Evolutionary conservation across 2,888 invertebrate species (phyloP).

Genomic region (Lithosia quadra): DNA sequence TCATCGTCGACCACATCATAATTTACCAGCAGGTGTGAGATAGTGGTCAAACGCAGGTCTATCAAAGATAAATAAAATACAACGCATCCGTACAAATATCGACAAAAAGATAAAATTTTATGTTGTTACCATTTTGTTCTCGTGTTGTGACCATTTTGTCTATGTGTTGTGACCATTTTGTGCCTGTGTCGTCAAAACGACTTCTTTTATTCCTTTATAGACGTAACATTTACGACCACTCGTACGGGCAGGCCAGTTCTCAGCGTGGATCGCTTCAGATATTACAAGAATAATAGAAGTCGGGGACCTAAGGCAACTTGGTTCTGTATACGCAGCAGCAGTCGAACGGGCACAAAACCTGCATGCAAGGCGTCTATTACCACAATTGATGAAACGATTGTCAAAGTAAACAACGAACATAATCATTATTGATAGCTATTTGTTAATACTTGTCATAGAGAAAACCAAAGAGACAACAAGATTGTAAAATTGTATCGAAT

Average conservation of each 20-base stretch:
- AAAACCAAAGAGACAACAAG: too few species aligned
- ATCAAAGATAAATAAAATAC: too few species aligned
- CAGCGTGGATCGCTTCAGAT: slow-evolving; percentile 55
- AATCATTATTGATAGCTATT: slow-evolving; percentile 25
- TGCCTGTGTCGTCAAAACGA: neutral
- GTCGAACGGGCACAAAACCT: neutral
- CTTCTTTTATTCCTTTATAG: slow-evolving; percentile 27
- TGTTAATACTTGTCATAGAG: too few species aligned
- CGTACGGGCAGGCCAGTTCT: slow-evolving; percentile 59
- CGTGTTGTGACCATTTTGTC: neutral
- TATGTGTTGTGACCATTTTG: neutral
- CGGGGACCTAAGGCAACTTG: slow-evolving; percentile 58
- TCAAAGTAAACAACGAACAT: slow-evolving; percentile 32
- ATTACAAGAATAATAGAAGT: slow-evolving; percentile 59
- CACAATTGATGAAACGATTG: slow-evolving; percentile 29
- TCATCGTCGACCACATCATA: neutral
- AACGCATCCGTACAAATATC: neutral
- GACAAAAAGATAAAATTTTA: neutral
- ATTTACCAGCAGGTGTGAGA: neutral
- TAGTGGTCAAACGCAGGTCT: neutral
- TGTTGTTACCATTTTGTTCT: neutral
- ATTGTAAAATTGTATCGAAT: too few species aligned
- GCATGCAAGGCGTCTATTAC: slow-evolving; percentile 40
- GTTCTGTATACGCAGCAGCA: slow-evolving; percentile 58
- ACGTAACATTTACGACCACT: slow-evolving; percentile 42